Base-by-base conservation (phyloP, 2,113 vertebrate species). In the Raphicerus campestris region DNA sequence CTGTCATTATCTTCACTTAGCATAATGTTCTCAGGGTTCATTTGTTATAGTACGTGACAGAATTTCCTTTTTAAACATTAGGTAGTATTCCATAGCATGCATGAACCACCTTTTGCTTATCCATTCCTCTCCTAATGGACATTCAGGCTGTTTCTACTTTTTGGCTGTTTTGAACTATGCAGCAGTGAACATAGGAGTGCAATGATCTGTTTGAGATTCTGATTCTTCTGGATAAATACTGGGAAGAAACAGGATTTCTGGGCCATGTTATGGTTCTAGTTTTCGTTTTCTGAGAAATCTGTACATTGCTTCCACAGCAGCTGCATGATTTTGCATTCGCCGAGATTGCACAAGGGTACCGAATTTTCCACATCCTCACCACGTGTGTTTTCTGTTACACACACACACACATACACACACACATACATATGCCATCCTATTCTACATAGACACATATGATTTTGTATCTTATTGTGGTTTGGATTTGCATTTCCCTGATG, bases 131-230 rank as follows among this genome's bases (percentile, higher is more conserved):
- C 47, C 39, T 56, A 3, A 42, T 89, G 8, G 26, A n/a, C 20
- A 45, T 49, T 42, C 53, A 63, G 4, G 1, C 51, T 82, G 2
- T 77, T 84, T 75, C 15, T 6, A 66, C 6, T 5, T 58, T 26
- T 51, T 73, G 7, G 19, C 45, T 58, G 10, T 39, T 90, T 7
- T 26, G 42, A 94, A 90, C 55, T 51, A 77, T 81, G 17, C 22
- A 63, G 5, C 16, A 51, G 3, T 58, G 9, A 32, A n/a, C 49
- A 20, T 13, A 20, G 5, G 3, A 17, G 4, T 35, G 0, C 8
- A 55, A 56, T 42, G 80, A 63, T 63, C 15, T 92, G 8, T 75
- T 87, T 75, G 61, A 55, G 55, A 47, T 28, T 5, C 5, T 66
- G 10, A 49, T 56, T 82, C 28, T 73, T 93, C 53, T 81, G 70